These are phyloP conservation scores for Trachelipus rathkii DNA, from an alignment of 1,140 invertebrate genomes.

Conservation along the genomic window DNA sequence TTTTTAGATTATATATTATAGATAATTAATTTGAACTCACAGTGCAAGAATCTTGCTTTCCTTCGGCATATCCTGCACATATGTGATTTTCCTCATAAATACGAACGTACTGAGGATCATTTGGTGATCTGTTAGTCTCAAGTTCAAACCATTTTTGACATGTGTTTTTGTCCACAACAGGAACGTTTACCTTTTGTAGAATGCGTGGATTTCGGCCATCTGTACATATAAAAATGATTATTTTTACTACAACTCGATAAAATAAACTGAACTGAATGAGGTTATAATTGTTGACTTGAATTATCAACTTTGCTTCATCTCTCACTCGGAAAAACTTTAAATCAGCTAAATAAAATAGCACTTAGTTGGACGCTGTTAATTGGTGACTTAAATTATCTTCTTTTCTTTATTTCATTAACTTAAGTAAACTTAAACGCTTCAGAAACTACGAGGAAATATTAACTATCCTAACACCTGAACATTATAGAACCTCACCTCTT, in stretches of 20 bases:
- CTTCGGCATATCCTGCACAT: constrained; percentile 32
- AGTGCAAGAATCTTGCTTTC: constrained; percentile 32
- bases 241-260: not conserved
- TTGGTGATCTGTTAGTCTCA: constrained; percentile 6
- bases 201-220: constrained; percentile 11
- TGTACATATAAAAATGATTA: not conserved
- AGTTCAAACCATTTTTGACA: constrained; percentile 22
- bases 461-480: too few species aligned
- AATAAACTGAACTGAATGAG: too few species aligned
- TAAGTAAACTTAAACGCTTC: too few species aligned
- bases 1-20: too few species aligned
- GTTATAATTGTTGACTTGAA: too few species aligned
- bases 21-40: constrained; percentile 15
- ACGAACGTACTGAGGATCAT: not conserved
- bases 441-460: too few species aligned
- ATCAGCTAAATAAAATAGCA: too few species aligned
- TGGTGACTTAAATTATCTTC: too few species aligned
- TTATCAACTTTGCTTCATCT: too few species aligned
- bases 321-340: too few species aligned
- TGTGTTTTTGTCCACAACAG: not conserved
- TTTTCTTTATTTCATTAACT: too few species aligned
- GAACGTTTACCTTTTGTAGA: constrained; percentile 20
- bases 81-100: constrained; percentile 34
- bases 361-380: too few species aligned
- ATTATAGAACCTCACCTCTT: constrained; percentile 18